These are phyloP conservation scores for Polyodon spathula DNA, from an alignment of 2,113 vertebrate genomes.

Conservation along the genomic window DNA sequence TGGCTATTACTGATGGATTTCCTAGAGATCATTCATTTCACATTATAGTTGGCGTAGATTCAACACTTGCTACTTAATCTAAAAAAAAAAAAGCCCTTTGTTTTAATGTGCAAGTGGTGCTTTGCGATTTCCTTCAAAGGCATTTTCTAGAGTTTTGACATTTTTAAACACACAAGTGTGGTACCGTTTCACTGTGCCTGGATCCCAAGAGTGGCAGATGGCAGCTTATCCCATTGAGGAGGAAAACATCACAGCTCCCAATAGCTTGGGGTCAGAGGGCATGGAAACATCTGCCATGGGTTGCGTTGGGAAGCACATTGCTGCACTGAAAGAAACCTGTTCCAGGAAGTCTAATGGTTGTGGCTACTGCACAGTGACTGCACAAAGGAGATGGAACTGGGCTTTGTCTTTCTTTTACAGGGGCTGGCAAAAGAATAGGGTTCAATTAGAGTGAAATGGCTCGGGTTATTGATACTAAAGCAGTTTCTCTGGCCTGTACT, in stretches of 20 bases:
- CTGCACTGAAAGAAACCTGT: constrained; percentile 54
- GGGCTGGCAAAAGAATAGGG: not conserved
- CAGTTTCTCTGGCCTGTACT: constrained; percentile 29
- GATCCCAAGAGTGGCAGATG: constrained; percentile 73
- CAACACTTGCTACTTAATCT: no score
- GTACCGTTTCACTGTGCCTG: constrained; percentile 29
- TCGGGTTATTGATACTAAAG: constrained; percentile 33
- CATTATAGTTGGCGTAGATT: no score
- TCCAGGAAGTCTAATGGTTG: constrained; percentile 46
- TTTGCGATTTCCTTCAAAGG: not conserved
- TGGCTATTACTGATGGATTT: no score
- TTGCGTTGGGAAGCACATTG: constrained; percentile 60
- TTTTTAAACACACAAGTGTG: constrained; percentile 13
- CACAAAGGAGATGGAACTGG: constrained; percentile 17
- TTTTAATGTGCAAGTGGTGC: not conserved
- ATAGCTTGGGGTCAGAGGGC: constrained; percentile 81
- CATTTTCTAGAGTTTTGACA: constrained; percentile 1
- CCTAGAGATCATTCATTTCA: constrained; percentile 16
- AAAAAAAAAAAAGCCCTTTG: constrained; percentile 20
- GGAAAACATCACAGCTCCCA: constrained; percentile 67
- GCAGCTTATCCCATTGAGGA: constrained; percentile 59
- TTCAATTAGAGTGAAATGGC: constrained; percentile 25
- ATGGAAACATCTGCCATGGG: constrained; percentile 74
- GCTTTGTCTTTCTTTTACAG: no score
- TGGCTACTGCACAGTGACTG: constrained; percentile 37